Evolutionary conservation across 2,113 vertebrate species (phyloP), one percentile per base, ranked within the genome.

Genomic region (Addax nasomaculatus): DNA sequence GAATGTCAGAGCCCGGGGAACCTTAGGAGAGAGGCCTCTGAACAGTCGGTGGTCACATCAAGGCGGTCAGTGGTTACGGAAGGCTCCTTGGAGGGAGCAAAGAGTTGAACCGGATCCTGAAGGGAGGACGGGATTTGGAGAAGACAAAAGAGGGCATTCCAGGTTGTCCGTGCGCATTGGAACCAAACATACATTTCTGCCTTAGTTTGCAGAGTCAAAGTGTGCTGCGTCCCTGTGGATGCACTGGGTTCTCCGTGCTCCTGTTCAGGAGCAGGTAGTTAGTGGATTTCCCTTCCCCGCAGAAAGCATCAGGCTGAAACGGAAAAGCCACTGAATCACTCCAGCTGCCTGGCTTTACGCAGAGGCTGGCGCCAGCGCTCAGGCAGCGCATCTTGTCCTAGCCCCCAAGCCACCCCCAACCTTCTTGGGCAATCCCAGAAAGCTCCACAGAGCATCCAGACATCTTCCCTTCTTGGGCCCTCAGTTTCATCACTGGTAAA

Each of bases 41-140:
- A 51, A 39, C 1, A 0, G 47, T 23, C 0, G 1, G n/a, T 80
- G 15, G 19, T 93, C 53, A 43, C 10, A 27, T 67, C 64, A 67
- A 10, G 64, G 64, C 0, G 5, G 53, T 25, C 0, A 0, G 27
- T 85, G 19, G 25, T 93, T 49, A 33, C 5, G 19, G 60, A 95
- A 89, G 64, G 17, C 17, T 96, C 93, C 57, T 36, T 64, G 3
- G 39, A 91, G 19, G 60, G 4, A 83, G 25, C 0, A 0, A 2
- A 16, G 10, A 30, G 33, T 64, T 86, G 16, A 73, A 33, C 10
- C 8, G 64, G 57, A 70, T 16, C 33, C 45, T 80, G 21, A 57
- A 14, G 19, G 12, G 13, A 53, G 17, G 21, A 29, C 3, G 45
- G 5, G 49, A 70, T 64, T 80, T 92, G 51, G 76, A 89, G 49